A percentile compares a stretch with the other conserved stretches of the same genome.
phyloP scores from a whole-genome alignment of 2,888 invertebrate species.

The Eilema sororculum region DNA sequence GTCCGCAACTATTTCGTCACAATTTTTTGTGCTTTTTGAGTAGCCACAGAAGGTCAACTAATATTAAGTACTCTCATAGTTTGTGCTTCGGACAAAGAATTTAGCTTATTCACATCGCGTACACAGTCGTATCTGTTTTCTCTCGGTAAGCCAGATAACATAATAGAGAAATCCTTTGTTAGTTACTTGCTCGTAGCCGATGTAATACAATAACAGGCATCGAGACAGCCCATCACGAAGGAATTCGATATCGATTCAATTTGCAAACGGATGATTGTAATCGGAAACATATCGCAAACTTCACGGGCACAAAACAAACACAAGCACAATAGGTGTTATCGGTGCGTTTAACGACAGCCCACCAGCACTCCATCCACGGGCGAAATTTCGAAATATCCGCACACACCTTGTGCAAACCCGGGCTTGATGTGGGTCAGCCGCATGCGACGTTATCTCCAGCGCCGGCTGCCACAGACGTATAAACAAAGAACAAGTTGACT shows the following conservation, averaged over 20 bases:
- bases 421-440: conserved; percentile 69
- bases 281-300: conserved; percentile 54
- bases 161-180: conserved; percentile 68
- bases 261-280: conserved; percentile 60
- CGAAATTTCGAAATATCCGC: conserved; percentile 67
- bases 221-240: conserved; percentile 48
- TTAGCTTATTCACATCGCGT: conserved; percentile 51
- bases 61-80: conserved; percentile 41
- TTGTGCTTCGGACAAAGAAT: conserved; percentile 47
- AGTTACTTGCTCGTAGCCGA: conserved; percentile 41
- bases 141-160: conserved; percentile 63
- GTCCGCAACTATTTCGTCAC: conserved; percentile 40
- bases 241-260: conserved; percentile 59
- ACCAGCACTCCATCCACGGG: conserved; percentile 49
- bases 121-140: conserved; percentile 57
- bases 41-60: conserved; percentile 53
- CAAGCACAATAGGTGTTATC: conserved; percentile 62
- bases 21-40: conserved; percentile 60
- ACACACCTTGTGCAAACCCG: conserved; percentile 56
- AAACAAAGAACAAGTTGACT: conserved; percentile 50
- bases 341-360: conserved; percentile 53
- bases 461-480: conserved; percentile 49
- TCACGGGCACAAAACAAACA: conserved; percentile 55
- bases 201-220: conserved; percentile 55
- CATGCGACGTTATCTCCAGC: conserved; percentile 57